Base-by-base conservation (phyloP, 2,113 vertebrate genomes). In the Plectropomus leopardus region DNA sequence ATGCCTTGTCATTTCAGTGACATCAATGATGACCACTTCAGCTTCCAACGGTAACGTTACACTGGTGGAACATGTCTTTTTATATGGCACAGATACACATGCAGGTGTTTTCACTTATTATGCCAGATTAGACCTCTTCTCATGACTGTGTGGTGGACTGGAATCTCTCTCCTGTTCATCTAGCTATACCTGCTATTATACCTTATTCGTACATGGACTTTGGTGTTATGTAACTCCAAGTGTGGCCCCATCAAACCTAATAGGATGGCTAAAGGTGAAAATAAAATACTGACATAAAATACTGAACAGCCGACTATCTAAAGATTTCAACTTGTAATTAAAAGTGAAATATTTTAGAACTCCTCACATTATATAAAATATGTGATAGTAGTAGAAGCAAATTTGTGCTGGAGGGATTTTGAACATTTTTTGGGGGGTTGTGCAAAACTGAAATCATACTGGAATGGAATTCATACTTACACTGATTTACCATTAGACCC, bases 1-100 rank as follows among this genome's bases (percentile, higher is more conserved):
- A 67, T 78, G 74, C 23, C 50, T 59, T 55, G 28, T 69, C 68
- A 68, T 59, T 78, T 58, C 57, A 67, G 11, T 50, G 58, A 69
- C 63, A 72, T 60, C 57, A 73, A 28, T 32, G 32, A 36, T 67
- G 68, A 65, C 57, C 60, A 71, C 44, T 63, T 57, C 7, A 44
- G 32, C 21, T 66, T 65, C 24, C 40, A 68, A 3, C 40, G 24
- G 19, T 30, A 45, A 72, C 7, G 47, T 63, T 28, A 73, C 47
- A 77, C 60, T 23, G 51, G 26, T 51, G 58, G 34, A 57, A 51
- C 23, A 78, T 40, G 65, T 34, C 30, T 9, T 13, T 47, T 19
- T 15, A 34, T 65, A 45, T 19, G 7, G 16, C 34, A 28, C 9
- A 60, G n/a, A n/a, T 15, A 17, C 34, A 73, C 61, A 23, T n/a